Conservation (phyloP, 2,113 vertebrate genomes). For the Alouatta palliata region DNA sequence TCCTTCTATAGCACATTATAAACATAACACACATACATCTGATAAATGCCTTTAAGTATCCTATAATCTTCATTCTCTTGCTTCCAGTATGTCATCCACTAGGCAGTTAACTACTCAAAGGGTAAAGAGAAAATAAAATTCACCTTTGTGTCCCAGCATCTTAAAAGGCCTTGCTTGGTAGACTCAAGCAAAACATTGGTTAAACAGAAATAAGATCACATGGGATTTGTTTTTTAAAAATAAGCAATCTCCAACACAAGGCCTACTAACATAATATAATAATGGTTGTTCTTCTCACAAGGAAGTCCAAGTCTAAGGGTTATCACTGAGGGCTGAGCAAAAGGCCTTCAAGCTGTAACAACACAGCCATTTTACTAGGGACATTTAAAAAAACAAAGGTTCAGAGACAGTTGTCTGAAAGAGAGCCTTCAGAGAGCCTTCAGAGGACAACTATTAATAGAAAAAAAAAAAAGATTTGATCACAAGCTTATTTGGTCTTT, state of each 20-base stretch:
- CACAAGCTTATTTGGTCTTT: conserved; percentile 63
- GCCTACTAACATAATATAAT: neutral
- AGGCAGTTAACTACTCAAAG: neutral
- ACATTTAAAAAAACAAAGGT: conserved; percentile 52
- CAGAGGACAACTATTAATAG: conserved; percentile 51
- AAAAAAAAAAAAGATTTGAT: conserved; percentile 59
- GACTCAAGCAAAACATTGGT: neutral
- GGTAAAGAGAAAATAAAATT: neutral
- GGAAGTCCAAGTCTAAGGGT: conserved; percentile 15
- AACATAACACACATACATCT: neutral
- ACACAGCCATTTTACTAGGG: conserved; percentile 56
- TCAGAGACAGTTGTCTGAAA: conserved; percentile 59
- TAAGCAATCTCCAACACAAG: conserved; percentile 18
- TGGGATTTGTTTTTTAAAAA: conserved; percentile 18
- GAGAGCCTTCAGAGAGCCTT: conserved; percentile 53
- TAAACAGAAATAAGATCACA: neutral
- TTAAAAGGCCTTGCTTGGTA: neutral
- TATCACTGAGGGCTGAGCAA: conserved; percentile 47
- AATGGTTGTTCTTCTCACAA: neutral
- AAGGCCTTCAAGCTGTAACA: conserved; percentile 50
- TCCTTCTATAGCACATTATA: neutral
- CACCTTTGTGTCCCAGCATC: neutral
- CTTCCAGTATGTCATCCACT: neutral
- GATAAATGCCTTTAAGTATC: neutral
- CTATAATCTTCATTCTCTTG: neutral